A percentile compares a stretch with the other conserved stretches of the same genome.
Conservation (phyloP, 2,113 vertebrate genomes). For the Sakesphorus luctuosus region DNA sequence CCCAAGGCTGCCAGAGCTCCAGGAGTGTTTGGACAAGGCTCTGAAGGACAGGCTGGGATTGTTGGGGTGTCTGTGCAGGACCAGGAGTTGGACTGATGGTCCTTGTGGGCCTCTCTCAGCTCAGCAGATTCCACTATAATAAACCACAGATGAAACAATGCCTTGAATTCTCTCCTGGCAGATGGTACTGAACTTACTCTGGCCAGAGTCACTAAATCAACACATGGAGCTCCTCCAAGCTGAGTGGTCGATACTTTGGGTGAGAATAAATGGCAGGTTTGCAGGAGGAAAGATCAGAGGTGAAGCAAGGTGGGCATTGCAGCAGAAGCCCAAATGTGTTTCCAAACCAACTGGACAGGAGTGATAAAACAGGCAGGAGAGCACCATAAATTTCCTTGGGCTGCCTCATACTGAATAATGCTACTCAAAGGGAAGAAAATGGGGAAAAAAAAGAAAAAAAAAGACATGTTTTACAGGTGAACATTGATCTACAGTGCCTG, state of each 20-base stretch:
- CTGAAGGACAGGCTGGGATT: not conserved
- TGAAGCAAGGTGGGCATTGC: slow-evolving; percentile 18
- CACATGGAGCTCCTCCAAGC: not conserved
- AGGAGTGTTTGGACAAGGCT: not conserved
- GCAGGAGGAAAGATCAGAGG: not conserved
- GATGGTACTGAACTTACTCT: not conserved
- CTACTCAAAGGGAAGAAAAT: not conserved
- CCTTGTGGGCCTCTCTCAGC: not conserved
- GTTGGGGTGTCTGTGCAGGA: not conserved
- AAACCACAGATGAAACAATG: not conserved
- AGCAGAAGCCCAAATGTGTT: not conserved
- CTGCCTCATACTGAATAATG: not conserved
- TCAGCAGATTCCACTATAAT: not conserved
- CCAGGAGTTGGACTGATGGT: not conserved
- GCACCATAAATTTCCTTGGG: not conserved
- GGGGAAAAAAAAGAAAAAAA: too few species aligned
- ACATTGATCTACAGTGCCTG: not conserved
- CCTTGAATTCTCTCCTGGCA: not conserved
- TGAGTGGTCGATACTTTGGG: not conserved
- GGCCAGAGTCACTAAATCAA: slow-evolving; percentile 26
- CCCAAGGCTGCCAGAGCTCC: not conserved
- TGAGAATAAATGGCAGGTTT: not conserved
- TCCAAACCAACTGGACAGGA: not conserved
- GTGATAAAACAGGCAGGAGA: not conserved
- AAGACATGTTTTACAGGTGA: not conserved